These are phyloP conservation scores for Sturnira hondurensis DNA, from an alignment of 2,113 vertebrate genomes.

Conservation along the genomic window DNA sequence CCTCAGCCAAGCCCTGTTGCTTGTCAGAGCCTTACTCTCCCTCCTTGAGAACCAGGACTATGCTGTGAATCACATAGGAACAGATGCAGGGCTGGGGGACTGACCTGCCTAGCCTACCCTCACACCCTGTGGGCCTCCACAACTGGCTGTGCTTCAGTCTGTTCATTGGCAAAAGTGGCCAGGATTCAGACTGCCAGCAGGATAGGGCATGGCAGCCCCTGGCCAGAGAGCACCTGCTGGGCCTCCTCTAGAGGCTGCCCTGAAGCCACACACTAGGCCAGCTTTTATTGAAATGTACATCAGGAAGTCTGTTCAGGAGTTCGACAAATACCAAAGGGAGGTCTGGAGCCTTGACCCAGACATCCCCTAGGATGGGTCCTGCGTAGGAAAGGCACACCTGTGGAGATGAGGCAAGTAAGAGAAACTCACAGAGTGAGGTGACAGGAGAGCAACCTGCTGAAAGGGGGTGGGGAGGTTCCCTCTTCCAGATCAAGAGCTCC, in stretches of 20 bases:
- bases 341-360: neutral
- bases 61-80: neutral
- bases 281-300: neutral
- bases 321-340: neutral
- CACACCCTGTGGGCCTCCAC: neutral
- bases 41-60: fast-evolving
- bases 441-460: neutral
- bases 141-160: too few species aligned
- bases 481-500: neutral
- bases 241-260: neutral
- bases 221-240: neutral
- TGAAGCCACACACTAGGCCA: neutral
- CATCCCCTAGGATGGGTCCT: neutral
- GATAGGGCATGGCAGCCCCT: fast-evolving
- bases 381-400: constrained; percentile 69
- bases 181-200: fast-evolving
- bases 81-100: neutral
- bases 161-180: neutral
- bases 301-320: neutral
- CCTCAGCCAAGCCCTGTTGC: neutral
- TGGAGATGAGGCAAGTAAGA: neutral
- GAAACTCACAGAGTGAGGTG: neutral
- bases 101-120: neutral
- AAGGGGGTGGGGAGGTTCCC: neutral
- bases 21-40: too few species aligned